These are phyloP conservation scores for Sceliomorpha sp. DNA, from an alignment of 2,888 invertebrate species.

Conservation along the genomic window DNA sequence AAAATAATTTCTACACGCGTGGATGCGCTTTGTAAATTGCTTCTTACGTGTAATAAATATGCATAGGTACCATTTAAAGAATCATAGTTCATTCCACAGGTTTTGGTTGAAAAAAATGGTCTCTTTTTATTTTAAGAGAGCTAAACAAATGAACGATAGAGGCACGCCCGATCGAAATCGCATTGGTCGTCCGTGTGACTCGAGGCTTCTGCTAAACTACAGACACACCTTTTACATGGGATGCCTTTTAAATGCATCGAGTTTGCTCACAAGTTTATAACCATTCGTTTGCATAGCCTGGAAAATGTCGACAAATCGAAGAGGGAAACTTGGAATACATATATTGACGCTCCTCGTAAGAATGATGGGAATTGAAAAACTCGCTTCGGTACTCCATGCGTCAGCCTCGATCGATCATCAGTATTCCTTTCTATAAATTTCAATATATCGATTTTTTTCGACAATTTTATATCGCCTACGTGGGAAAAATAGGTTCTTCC, in stretches of 20 bases:
- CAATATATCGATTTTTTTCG: slow-evolving; percentile 18
- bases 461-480: slow-evolving; percentile 3
- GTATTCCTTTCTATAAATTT: slow-evolving; percentile 10
- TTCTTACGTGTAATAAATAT: no score
- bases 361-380: slow-evolving; percentile 20
- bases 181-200: slow-evolving; percentile 19
- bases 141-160: slow-evolving; percentile 29
- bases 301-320: slow-evolving; percentile 25
- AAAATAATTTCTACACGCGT: no score
- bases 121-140: slow-evolving; percentile 5
- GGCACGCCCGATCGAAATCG: slow-evolving; percentile 39
- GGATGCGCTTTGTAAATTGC: no score
- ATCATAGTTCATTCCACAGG: no score
- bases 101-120: no score
- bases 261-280: slow-evolving; percentile 22
- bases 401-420: slow-evolving; percentile 14
- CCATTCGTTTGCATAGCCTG: slow-evolving; percentile 15
- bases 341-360: slow-evolving; percentile 6
- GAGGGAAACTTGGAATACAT: slow-evolving; percentile 5
- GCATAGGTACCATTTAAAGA: no score
- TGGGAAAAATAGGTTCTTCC: not conserved
- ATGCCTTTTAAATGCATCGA: slow-evolving; percentile 27
- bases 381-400: slow-evolving; percentile 7
- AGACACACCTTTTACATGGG: slow-evolving; percentile 18
- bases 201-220: slow-evolving; percentile 17